These are phyloP conservation scores for Tethea ocularis DNA, from an alignment of 2,888 invertebrate species.

Conservation along the genomic window DNA sequence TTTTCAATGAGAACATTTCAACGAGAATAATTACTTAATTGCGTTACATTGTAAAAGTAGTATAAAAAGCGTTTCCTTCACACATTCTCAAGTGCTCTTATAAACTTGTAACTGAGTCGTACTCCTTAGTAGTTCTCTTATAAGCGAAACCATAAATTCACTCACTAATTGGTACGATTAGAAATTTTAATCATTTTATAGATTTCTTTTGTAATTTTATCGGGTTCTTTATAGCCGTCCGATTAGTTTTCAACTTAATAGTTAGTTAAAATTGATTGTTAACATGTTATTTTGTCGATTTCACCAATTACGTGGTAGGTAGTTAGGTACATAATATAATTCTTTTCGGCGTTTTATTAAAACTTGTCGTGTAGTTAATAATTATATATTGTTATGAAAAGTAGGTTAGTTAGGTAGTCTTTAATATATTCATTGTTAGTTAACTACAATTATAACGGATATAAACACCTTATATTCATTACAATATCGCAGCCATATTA, in stretches of 20 bases:
- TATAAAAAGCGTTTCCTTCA: conserved; percentile 28
- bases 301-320: conserved; percentile 62
- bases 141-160: conserved; percentile 74
- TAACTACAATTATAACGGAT: conserved; percentile 1
- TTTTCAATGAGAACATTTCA: conserved; percentile 27
- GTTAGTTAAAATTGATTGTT: conserved; percentile 77
- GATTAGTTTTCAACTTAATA: conserved; percentile 74
- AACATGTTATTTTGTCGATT: conserved; percentile 70
- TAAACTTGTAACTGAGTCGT: conserved; percentile 31
- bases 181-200: conserved; percentile 79
- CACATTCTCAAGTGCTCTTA: conserved; percentile 26
- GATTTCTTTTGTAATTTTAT: conserved; percentile 82
- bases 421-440: conserved; percentile 12
- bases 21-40: conserved; percentile 41
- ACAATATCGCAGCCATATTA: conserved; percentile 24
- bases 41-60: conserved; percentile 37
- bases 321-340: conserved; percentile 18
- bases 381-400: conserved; percentile 45
- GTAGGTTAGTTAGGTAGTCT: conserved; percentile 33
- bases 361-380: conserved; percentile 30
- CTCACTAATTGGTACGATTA: conserved; percentile 77
- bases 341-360: conserved; percentile 36
- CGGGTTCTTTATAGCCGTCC: conserved; percentile 68
- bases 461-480: conserved; percentile 20
- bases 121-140: conserved; percentile 30